phyloP scores from a whole-genome alignment of 2,113 vertebrate genomes.

The Argyrosomus japonicus region DNA sequence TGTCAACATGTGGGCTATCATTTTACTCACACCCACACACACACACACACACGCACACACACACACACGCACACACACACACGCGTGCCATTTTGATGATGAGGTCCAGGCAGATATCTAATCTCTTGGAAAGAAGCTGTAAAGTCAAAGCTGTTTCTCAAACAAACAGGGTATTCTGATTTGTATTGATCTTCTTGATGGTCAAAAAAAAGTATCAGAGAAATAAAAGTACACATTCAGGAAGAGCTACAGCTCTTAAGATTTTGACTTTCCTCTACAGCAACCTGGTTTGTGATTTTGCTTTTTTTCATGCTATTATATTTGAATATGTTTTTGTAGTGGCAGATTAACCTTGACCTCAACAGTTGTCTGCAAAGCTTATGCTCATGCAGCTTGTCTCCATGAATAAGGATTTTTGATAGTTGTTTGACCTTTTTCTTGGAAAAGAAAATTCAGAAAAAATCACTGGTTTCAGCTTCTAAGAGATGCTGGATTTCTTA shows the following conservation, averaged over 20 bases:
- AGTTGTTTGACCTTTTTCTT: neutral
- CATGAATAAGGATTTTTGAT: neutral
- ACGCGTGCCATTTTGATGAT: conserved; percentile 64
- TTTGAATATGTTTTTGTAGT: neutral
- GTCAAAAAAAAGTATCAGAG: neutral
- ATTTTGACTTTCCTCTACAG: neutral
- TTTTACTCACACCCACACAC: conserved; percentile 74
- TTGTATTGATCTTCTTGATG: conserved; percentile 18
- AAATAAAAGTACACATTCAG: neutral
- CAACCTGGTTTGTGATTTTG: neutral
- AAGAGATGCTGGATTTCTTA: neutral
- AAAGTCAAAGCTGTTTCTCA: conserved; percentile 8
- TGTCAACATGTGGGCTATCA: conserved; percentile 86
- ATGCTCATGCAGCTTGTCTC: neutral
- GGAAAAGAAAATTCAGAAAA: neutral
- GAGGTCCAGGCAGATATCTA: conserved; percentile 57
- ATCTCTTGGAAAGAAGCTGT: conserved; percentile 12
- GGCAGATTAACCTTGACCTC: neutral
- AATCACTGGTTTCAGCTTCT: neutral
- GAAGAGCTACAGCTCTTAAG: neutral
- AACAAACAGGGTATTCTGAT: neutral
- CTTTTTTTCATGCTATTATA: neutral
- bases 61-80: conserved; percentile 38
- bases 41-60: conserved; percentile 24
- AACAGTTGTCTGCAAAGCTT: neutral